Percentiles rank a stretch among this genome's conserved stretches.
phyloP scores from a whole-genome alignment of 2,888 invertebrate species.

The Caenorhabditis wallacei region DNA sequence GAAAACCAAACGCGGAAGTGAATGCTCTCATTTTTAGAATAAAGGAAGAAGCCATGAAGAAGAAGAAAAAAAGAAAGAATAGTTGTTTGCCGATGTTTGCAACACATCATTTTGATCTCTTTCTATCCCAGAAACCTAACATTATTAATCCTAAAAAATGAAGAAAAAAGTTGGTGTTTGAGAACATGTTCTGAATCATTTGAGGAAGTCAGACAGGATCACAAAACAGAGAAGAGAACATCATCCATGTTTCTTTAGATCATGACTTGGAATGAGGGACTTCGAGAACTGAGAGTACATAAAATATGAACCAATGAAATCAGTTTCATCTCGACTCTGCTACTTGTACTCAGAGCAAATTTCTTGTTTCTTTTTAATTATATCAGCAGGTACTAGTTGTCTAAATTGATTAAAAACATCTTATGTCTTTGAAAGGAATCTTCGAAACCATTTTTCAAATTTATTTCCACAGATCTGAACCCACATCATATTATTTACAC shows the following conservation, averaged over 20 bases:
- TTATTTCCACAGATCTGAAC: background rate
- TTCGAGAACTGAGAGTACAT: too few relatives aligned
- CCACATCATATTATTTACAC: conserved; percentile 15
- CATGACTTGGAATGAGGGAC: too few relatives aligned
- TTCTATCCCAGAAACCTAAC: conserved; percentile 15
- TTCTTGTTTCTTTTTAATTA: too few relatives aligned
- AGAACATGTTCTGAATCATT: conserved; percentile 21
- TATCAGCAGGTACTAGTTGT: too few relatives aligned
- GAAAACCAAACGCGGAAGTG: conserved; percentile 37
- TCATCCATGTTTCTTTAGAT: too few relatives aligned
- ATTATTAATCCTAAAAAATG: conserved; percentile 15
- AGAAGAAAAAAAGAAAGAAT: background rate
- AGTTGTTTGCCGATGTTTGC: conserved; percentile 32
- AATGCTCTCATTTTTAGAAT: conserved; percentile 27
- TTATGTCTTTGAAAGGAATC: too few relatives aligned
- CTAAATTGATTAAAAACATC: too few relatives aligned
- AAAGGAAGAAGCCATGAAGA: conserved; percentile 20
- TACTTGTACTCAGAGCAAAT: too few relatives aligned
- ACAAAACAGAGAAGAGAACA: background rate
- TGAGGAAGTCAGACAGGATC: background rate
- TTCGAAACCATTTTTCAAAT: background rate
- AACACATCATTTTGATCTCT: conserved; percentile 42
- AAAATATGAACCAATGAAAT: too few relatives aligned
- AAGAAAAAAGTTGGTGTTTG: conserved; percentile 10
- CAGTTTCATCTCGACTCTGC: too few relatives aligned